These are phyloP conservation scores for Crax fasciolata DNA, from an alignment of 2,797 vertebrate genomes.

Conservation along the genomic window DNA sequence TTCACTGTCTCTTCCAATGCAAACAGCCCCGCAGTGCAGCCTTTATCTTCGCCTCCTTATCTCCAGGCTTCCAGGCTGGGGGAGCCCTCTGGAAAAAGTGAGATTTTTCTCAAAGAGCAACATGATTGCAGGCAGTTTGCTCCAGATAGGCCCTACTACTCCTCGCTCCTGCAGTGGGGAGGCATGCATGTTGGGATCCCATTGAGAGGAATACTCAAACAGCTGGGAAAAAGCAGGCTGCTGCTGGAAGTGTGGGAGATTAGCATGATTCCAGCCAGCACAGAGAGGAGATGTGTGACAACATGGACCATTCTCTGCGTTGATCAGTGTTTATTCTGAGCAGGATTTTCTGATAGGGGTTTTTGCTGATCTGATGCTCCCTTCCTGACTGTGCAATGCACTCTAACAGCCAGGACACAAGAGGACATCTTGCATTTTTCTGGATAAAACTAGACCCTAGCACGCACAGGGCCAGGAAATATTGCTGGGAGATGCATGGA, in stretches of 20 bases:
- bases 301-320: neutral
- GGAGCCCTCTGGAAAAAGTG: slow-evolving; percentile 73
- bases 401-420: rapidly evolving
- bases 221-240: neutral
- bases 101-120: slow-evolving; percentile 67
- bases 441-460: neutral
- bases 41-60: slow-evolving; percentile 68
- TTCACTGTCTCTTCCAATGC: slow-evolving; percentile 75
- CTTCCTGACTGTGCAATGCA: neutral
- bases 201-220: neutral
- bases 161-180: slow-evolving; percentile 17
- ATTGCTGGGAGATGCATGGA: neutral
- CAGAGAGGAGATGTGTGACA: neutral
- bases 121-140: slow-evolving; percentile 4
- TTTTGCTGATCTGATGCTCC: neutral
- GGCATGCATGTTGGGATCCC: neutral
- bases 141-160: slow-evolving; percentile 50
- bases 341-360: neutral
- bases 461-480: neutral
- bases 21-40: slow-evolving; percentile 54
- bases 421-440: neutral
- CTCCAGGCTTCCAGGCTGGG: slow-evolving; percentile 73
- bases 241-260: neutral
- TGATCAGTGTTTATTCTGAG: neutral
- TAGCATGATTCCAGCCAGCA: neutral